Conservation (phyloP, 2,797 vertebrate genomes). For the Enteromius paludinosus region DNA sequence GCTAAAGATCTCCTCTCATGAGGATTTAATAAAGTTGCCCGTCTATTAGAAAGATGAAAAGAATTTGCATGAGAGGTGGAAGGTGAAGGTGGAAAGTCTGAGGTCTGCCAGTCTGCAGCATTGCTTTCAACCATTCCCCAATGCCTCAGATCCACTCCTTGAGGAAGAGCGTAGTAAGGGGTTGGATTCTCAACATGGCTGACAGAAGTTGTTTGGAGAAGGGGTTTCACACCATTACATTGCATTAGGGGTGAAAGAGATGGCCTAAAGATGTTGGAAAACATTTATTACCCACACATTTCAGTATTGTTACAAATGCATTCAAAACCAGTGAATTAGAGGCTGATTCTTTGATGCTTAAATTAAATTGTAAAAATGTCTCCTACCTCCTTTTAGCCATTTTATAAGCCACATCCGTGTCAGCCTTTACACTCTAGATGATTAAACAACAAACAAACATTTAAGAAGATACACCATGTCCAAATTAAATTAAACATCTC, state of each 20-base stretch:
- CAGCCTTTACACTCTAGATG: slow-evolving; percentile 25
- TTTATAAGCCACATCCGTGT: slow-evolving; percentile 17
- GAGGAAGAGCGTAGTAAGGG: slow-evolving; percentile 22
- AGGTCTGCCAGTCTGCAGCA: slow-evolving; percentile 28
- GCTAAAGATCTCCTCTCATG: slow-evolving; percentile 35
- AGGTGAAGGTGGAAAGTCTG: slow-evolving; percentile 3
- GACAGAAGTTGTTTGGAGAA: slow-evolving; percentile 34
- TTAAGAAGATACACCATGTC: neutral
- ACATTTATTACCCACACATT: slow-evolving; percentile 15
- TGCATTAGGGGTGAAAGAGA: slow-evolving; percentile 30
- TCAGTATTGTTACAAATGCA: neutral
- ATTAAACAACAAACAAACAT: slow-evolving; percentile 13
- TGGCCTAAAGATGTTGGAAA: slow-evolving; percentile 41
- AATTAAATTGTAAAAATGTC: neutral
- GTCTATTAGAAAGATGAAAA: slow-evolving; percentile 47
- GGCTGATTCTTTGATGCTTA: neutral
- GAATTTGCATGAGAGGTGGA: slow-evolving; percentile 12
- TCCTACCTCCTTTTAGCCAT: slow-evolving; percentile 44
- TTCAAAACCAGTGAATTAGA: neutral
- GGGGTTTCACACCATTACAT: slow-evolving; percentile 19
- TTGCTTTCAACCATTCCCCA: slow-evolving; percentile 38
- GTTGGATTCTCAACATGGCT: slow-evolving; percentile 20
- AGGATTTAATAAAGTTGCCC: neutral
- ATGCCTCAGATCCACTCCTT: slow-evolving; percentile 3
- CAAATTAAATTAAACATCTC: neutral